These are phyloP conservation scores for Gephyroberyx darwinii DNA, from an alignment of 2,797 vertebrate species.

Conservation along the genomic window DNA sequence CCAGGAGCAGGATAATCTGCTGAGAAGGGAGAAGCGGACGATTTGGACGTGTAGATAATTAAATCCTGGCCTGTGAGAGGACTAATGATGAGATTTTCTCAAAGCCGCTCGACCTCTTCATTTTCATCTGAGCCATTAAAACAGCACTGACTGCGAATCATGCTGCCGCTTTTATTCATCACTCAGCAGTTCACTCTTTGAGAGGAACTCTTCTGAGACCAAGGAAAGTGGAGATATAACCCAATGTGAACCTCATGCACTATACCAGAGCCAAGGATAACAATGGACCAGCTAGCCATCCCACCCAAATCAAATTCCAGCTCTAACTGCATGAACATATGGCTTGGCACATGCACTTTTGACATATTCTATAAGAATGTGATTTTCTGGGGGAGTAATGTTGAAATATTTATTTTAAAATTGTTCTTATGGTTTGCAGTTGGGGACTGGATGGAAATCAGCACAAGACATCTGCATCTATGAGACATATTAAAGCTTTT, in stretches of 20 bases:
- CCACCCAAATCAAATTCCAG: constrained; percentile 33
- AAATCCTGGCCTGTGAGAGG: constrained; percentile 78
- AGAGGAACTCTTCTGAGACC: constrained; percentile 59
- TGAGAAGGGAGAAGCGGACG: constrained; percentile 67
- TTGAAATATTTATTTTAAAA: not conserved
- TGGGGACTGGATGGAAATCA: not conserved
- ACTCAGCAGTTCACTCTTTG: constrained; percentile 67
- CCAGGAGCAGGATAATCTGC: constrained; percentile 74
- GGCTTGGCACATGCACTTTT: constrained; percentile 19
- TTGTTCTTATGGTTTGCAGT: constrained; percentile 8
- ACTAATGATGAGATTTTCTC: constrained; percentile 80
- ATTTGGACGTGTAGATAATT: constrained; percentile 78
- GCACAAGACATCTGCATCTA: not conserved
- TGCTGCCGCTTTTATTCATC: constrained; percentile 65
- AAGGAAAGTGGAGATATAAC: constrained; percentile 40
- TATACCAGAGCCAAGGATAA: constrained; percentile 29
- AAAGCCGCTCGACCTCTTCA: constrained; percentile 71
- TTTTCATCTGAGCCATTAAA: constrained; percentile 72
- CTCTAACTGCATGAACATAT: constrained; percentile 36
- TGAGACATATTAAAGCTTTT: not conserved
- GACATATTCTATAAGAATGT: constrained; percentile 25
- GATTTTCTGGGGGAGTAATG: not conserved
- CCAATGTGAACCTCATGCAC: constrained; percentile 58
- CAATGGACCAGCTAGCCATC: constrained; percentile 23
- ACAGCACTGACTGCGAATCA: constrained; percentile 67